Conservation (phyloP, 2,888 invertebrate genomes). For the Epiblema foenella region DNA sequence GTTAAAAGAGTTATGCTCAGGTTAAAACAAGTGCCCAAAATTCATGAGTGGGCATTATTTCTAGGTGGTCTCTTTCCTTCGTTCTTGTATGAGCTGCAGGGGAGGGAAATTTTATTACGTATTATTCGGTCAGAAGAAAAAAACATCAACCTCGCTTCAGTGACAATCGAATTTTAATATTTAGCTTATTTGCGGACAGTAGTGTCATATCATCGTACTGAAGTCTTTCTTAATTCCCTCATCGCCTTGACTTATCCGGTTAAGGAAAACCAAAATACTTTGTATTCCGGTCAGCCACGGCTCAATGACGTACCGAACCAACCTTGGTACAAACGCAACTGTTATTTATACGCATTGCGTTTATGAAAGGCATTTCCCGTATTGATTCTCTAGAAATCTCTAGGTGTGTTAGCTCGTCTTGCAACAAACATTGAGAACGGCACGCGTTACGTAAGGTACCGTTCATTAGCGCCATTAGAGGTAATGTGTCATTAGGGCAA, state of each 20-base stretch:
- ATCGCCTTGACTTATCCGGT: slow-evolving; percentile 21
- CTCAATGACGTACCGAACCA: slow-evolving; percentile 28
- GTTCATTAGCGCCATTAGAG: not conserved
- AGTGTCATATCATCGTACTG: too few relatives aligned
- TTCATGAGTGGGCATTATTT: too few relatives aligned
- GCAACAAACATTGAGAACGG: slow-evolving; percentile 11
- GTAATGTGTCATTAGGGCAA: not conserved
- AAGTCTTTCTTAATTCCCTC: slow-evolving; percentile 15
- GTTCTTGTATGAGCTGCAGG: too few relatives aligned
- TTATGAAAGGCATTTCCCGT: slow-evolving; percentile 6
- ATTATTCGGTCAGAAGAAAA: too few relatives aligned
- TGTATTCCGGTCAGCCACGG: slow-evolving; percentile 27
- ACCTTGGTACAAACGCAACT: slow-evolving; percentile 35
- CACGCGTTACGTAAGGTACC: not conserved
- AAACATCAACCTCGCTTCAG: too few relatives aligned
- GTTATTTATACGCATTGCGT: slow-evolving; percentile 4
- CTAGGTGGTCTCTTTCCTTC: too few relatives aligned
- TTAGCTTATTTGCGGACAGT: too few relatives aligned
- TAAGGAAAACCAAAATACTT: slow-evolving; percentile 40
- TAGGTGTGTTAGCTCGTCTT: not conserved
- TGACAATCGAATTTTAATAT: too few relatives aligned
- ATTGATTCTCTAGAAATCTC: slow-evolving; percentile 14
- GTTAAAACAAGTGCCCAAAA: too few relatives aligned
- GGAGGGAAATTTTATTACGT: too few relatives aligned
- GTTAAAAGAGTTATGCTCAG: too few relatives aligned